Conservation (phyloP, 2,113 vertebrate genomes). For the Notechis scutatus region DNA sequence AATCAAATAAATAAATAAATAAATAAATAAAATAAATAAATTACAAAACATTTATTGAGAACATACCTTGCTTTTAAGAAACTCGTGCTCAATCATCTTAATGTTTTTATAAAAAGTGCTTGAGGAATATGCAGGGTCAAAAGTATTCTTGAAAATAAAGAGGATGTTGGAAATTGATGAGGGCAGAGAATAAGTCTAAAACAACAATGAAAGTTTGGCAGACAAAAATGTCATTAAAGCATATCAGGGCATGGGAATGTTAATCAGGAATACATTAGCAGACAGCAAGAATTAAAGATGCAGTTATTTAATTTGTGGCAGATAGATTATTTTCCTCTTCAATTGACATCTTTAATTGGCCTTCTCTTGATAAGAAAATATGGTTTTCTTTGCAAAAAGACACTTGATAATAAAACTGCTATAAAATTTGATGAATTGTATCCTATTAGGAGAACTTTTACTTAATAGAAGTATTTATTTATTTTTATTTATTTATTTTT, state of each 20-base stretch:
- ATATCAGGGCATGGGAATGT: constrained; percentile 52
- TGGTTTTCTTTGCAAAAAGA: constrained; percentile 42
- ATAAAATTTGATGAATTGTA: constrained; percentile 49
- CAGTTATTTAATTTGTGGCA: constrained; percentile 34
- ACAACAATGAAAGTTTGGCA: constrained; percentile 25
- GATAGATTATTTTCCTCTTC: constrained; percentile 51
- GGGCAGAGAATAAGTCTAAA: not conserved
- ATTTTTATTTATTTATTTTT: too few species aligned
- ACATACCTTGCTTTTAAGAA: not conserved
- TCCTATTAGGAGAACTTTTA: constrained; percentile 29
- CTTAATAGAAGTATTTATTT: constrained; percentile 16
- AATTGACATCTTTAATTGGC: constrained; percentile 35
- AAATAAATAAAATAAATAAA: too few species aligned
- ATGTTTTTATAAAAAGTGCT: not conserved
- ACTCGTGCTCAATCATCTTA: not conserved
- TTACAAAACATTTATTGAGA: not conserved
- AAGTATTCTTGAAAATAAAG: not conserved
- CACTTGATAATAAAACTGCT: constrained; percentile 15
- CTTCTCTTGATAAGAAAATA: constrained; percentile 20
- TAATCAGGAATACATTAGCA: constrained; percentile 57
- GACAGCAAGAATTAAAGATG: constrained; percentile 36
- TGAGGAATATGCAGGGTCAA: not conserved
- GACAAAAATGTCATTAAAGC: constrained; percentile 39
- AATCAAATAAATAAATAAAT: too few species aligned
- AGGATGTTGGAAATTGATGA: not conserved